These are phyloP conservation scores for Python bivittatus DNA, from an alignment of 2,113 vertebrate species.

Conservation along the genomic window DNA sequence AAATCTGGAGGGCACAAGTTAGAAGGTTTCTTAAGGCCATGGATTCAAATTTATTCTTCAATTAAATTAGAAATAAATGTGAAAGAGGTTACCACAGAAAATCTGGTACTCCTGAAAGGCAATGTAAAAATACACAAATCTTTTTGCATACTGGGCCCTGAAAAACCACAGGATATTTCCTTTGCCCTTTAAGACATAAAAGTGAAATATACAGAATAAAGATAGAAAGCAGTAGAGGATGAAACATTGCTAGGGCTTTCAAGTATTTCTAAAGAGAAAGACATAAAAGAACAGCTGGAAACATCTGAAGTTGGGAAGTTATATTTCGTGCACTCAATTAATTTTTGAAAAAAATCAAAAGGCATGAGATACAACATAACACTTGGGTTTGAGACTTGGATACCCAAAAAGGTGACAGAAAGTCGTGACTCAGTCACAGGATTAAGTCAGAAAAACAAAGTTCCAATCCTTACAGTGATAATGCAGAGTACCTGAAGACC, in stretches of 20 bases:
- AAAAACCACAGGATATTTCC: neutral
- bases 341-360: slow-evolving; percentile 10
- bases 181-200: slow-evolving; percentile 41
- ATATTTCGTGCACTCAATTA: slow-evolving; percentile 32
- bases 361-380: slow-evolving; percentile 4
- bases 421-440: neutral
- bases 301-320: slow-evolving; percentile 39
- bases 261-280: slow-evolving; percentile 33
- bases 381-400: neutral
- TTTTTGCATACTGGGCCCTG: neutral
- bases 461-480: neutral
- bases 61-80: neutral
- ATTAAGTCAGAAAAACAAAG: neutral
- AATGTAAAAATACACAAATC: neutral
- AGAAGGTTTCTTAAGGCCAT: neutral
- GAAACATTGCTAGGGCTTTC: slow-evolving; percentile 17
- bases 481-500: neutral
- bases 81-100: neutral
- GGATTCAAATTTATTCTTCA: neutral
- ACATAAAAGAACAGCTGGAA: slow-evolving; percentile 45
- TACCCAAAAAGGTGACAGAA: slow-evolving; percentile 12
- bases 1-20: neutral
- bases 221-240: neutral
- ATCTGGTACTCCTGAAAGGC: neutral
- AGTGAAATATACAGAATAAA: slow-evolving; percentile 21